Percentiles rank a stretch among this genome's conserved stretches.
Conservation (phyloP, 2,888 invertebrate species). For the Nomada fucata region DNA sequence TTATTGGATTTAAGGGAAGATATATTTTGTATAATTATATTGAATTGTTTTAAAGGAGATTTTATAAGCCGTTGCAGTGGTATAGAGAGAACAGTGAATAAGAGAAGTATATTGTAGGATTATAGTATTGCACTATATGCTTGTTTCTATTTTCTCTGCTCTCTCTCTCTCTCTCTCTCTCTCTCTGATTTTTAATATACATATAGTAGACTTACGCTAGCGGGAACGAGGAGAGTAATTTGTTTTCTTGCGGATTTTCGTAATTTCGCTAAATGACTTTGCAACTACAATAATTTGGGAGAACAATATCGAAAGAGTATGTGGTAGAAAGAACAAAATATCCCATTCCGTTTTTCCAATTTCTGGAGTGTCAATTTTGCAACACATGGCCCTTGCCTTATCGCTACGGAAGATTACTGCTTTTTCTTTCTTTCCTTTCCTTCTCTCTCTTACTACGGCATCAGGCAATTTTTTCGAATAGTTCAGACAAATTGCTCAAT, state of each 20-base stretch:
- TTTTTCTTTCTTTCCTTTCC: constrained; percentile 7
- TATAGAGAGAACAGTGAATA: too few species aligned
- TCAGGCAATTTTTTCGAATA: constrained; percentile 22
- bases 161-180: neutral
- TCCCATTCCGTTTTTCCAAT: constrained; percentile 59
- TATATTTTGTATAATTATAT: too few species aligned
- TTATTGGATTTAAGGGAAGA: too few species aligned
- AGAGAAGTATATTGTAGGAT: too few species aligned
- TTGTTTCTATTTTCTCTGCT: neutral
- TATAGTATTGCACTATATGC: too few species aligned
- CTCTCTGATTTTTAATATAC: neutral
- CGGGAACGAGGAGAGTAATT: neutral
- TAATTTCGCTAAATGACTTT: constrained; percentile 49
- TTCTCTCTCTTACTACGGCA: constrained; percentile 13
- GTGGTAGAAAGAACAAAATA: constrained; percentile 38
- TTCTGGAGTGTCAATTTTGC: constrained; percentile 63
- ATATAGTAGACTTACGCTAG: neutral
- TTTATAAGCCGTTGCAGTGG: too few species aligned
- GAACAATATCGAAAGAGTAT: constrained; percentile 58
- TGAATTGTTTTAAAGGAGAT: too few species aligned
- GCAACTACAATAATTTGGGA: constrained; percentile 45
- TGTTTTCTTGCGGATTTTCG: constrained; percentile 28
- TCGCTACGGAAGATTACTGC: constrained; percentile 57
- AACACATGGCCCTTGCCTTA: constrained; percentile 62
- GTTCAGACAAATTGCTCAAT: constrained; percentile 38